Percentiles rank a stretch among this genome's conserved stretches.
Conservation (phyloP, 2,888 invertebrate species). For the Parnassius glacialis region DNA sequence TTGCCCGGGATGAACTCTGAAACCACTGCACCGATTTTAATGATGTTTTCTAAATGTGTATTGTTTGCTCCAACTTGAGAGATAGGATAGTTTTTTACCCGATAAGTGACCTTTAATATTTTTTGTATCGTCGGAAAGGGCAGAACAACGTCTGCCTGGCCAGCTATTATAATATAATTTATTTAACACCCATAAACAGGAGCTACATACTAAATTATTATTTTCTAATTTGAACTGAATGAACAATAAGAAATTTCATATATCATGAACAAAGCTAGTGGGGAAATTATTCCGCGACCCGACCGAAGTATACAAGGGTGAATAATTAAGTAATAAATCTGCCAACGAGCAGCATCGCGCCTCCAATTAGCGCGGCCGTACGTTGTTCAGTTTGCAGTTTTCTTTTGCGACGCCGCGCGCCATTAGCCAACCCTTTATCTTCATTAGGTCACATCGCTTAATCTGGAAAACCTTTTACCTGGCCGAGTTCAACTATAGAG, state of each 20-base stretch:
- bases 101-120: too few relatives aligned
- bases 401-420: slow-evolving; percentile 51
- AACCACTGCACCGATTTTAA: too few relatives aligned
- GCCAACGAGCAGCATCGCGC: slow-evolving; percentile 44
- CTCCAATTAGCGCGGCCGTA: slow-evolving; percentile 50
- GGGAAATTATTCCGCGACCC: slow-evolving; percentile 37
- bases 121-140: too few relatives aligned
- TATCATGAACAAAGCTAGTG: slow-evolving; percentile 39
- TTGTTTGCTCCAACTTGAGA: too few relatives aligned
- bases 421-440: slow-evolving; percentile 65
- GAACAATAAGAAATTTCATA: slow-evolving; percentile 31
- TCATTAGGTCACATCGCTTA: slow-evolving; percentile 66
- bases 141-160: too few relatives aligned
- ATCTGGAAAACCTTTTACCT: slow-evolving; percentile 33
- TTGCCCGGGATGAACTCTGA: too few relatives aligned
- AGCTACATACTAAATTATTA: too few relatives aligned
- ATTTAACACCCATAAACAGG: too few relatives aligned
- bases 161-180: too few relatives aligned
- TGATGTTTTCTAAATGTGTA: too few relatives aligned
- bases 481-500: slow-evolving; percentile 23
- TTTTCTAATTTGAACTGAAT: slow-evolving; percentile 12
- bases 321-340: slow-evolving; percentile 71
- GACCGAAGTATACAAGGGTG: slow-evolving; percentile 42
- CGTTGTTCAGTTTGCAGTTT: slow-evolving; percentile 57
- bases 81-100: too few relatives aligned